A percentile compares a stretch with the other conserved stretches of the same genome.
Evolutionary conservation across 2,797 vertebrate genomes (phyloP).

Genomic region (Vireo griseus): DNA sequence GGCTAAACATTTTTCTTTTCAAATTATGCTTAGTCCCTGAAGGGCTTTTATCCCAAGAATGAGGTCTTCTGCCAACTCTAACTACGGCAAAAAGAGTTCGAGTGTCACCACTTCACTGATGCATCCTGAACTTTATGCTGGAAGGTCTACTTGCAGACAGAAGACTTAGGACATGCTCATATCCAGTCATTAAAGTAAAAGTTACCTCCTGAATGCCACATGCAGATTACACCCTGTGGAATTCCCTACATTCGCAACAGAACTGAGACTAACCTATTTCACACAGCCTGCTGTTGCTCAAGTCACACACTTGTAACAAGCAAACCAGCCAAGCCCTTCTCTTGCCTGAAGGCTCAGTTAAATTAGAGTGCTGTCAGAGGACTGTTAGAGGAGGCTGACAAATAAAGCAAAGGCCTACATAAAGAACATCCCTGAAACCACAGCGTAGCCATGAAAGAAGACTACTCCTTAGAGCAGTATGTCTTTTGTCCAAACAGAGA

Average conservation of each 20-base stretch:
- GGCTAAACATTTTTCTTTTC: not conserved
- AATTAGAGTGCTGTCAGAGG: not conserved
- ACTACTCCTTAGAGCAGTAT: fast-evolving
- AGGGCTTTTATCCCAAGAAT: not conserved
- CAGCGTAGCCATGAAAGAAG: not conserved
- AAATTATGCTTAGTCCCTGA: not conserved
- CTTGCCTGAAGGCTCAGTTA: not conserved
- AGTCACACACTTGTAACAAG: not conserved
- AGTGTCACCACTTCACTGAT: not conserved
- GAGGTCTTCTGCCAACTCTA: not conserved
- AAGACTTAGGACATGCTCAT: not conserved
- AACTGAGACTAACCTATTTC: not conserved
- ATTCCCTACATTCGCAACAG: not conserved
- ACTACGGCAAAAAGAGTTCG: not conserved
- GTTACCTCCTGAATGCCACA: not conserved
- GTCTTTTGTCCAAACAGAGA: not conserved
- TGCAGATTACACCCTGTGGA: not conserved
- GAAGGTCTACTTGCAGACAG: not conserved
- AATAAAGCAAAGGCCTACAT: not conserved
- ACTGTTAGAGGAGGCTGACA: not conserved
- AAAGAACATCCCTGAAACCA: not conserved
- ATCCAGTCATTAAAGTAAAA: not conserved
- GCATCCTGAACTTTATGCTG: not conserved
- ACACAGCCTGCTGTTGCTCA: not conserved
- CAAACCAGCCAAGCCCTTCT: not conserved